Conservation (phyloP, 1,140 invertebrate genomes). For the Danaus melanippus region DNA sequence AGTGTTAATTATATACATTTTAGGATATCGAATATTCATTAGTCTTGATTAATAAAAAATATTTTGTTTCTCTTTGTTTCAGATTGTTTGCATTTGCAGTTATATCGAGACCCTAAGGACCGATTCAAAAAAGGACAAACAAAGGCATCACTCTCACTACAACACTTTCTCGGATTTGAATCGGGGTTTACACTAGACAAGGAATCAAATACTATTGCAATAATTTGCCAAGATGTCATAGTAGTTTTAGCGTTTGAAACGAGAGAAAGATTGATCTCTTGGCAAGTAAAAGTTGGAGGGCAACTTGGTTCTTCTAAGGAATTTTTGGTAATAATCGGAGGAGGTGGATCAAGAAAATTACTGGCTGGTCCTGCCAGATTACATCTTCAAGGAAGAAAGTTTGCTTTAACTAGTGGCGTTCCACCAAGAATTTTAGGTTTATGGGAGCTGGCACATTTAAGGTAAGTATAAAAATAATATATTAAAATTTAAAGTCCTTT, state of each 20-base stretch:
- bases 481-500: background rate
- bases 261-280: constrained; percentile 88
- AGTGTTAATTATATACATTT: too few species aligned
- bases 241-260: constrained; percentile 91
- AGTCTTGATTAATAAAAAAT: too few species aligned
- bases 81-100: constrained; percentile 92
- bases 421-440: constrained; percentile 83
- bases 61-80: constrained; percentile 64
- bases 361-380: constrained; percentile 83
- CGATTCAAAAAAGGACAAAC: constrained; percentile 87
- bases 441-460: constrained; percentile 85
- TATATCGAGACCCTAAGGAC: constrained; percentile 92
- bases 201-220: constrained; percentile 91
- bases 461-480: constrained; percentile 52
- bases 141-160: constrained; percentile 87
- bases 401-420: constrained; percentile 86
- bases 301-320: constrained; percentile 86
- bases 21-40: too few species aligned
- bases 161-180: constrained; percentile 89
- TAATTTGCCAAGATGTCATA: constrained; percentile 92
- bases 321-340: constrained; percentile 86
- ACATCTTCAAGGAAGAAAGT: constrained; percentile 86
- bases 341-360: constrained; percentile 75
- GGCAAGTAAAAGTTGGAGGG: constrained; percentile 79
- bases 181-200: constrained; percentile 92